Percentiles rank a stretch among this genome's conserved stretches.
Conservation (phyloP, 2,888 invertebrate genomes). For the Rhyacophila evoluta region DNA sequence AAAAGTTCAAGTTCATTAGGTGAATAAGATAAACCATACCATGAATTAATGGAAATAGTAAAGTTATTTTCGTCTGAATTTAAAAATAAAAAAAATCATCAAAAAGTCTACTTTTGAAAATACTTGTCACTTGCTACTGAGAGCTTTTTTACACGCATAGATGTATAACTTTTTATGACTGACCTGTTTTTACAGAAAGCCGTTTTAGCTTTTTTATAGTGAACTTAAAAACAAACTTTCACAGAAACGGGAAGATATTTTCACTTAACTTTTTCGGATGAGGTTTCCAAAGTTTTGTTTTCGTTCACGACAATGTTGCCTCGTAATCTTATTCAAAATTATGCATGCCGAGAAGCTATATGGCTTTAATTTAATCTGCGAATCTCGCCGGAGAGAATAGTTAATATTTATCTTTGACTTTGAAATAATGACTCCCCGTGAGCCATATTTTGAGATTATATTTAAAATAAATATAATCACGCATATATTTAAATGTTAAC, state of each 20-base stretch:
- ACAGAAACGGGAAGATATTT: neutral
- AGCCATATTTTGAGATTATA: neutral
- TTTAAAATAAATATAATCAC: too few relatives aligned
- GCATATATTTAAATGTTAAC: too few relatives aligned
- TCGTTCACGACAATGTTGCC: neutral
- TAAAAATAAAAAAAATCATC: too few relatives aligned
- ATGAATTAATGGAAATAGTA: too few relatives aligned
- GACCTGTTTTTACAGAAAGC: neutral
- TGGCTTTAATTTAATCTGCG: constrained; percentile 9
- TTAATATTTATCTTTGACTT: neutral
- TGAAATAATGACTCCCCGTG: neutral
- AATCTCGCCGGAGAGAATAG: neutral
- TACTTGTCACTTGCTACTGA: too few relatives aligned
- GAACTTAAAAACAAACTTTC: constrained; percentile 8
- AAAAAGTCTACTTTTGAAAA: too few relatives aligned
- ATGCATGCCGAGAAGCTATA: neutral
- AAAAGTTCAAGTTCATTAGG: too few relatives aligned
- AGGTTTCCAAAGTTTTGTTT: constrained; percentile 6
- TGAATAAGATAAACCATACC: too few relatives aligned
- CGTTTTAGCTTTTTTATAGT: neutral
- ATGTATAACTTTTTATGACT: constrained; percentile 5
- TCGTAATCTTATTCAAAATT: neutral
- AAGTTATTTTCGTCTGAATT: too few relatives aligned
- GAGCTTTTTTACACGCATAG: too few relatives aligned
- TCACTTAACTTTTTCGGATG: neutral